phyloP scores from a whole-genome alignment of 2,888 invertebrate genomes.

The Spicauda simplicius region DNA sequence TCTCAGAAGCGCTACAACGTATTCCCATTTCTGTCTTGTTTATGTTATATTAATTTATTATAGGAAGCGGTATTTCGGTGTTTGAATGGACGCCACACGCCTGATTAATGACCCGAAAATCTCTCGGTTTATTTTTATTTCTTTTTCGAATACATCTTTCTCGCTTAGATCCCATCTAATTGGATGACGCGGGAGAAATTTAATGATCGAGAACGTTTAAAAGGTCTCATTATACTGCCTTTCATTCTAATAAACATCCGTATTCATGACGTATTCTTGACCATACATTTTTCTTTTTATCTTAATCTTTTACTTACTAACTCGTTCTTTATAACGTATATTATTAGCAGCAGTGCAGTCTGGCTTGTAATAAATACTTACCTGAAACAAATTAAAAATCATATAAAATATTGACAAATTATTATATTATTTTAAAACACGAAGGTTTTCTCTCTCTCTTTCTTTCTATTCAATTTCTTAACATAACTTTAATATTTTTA shows the following conservation, averaged over 20 bases:
- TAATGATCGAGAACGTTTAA: slow-evolving; percentile 24
- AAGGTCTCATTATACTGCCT: slow-evolving; percentile 30
- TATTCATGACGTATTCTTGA: slow-evolving; percentile 2
- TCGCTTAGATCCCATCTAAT: slow-evolving; percentile 56
- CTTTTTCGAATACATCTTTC: slow-evolving; percentile 49
- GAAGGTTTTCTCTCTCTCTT: no score
- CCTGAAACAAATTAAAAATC: slow-evolving; percentile 25
- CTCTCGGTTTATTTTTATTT: slow-evolving; percentile 57
- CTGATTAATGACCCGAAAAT: slow-evolving; percentile 69
- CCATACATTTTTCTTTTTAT: background rate
- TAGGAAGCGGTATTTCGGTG: slow-evolving; percentile 58
- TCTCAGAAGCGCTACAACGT: slow-evolving; percentile 22
- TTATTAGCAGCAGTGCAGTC: no score
- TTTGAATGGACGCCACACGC: slow-evolving; percentile 55
- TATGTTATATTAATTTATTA: slow-evolving; percentile 62
- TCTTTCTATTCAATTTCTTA: no score
- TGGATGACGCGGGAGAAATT: slow-evolving; percentile 59
- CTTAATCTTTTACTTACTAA: background rate
- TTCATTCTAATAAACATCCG: slow-evolving; percentile 18
- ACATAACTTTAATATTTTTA: no score
- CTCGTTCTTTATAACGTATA: background rate
- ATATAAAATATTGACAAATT: no score
- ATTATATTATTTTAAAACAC: no score
- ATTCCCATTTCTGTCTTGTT: slow-evolving; percentile 55
- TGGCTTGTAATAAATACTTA: slow-evolving; percentile 12